phyloP scores from a whole-genome alignment of 2,113 vertebrate genomes.

The Tupaia tana region DNA sequence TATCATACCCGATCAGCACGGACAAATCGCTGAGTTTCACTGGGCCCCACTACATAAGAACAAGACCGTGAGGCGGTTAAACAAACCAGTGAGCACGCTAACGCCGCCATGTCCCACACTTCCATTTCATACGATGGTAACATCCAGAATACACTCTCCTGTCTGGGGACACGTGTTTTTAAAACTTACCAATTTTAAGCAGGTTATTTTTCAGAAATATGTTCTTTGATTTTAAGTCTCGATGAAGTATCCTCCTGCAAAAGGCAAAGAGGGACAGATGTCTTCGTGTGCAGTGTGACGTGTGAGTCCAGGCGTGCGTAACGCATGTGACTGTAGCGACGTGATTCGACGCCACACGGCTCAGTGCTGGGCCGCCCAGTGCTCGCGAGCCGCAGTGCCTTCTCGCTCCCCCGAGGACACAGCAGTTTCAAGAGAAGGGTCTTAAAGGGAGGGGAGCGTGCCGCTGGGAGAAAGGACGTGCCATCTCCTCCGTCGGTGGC shows the following conservation, averaged over 20 bases:
- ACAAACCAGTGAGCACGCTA: constrained; percentile 42
- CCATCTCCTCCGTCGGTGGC: not conserved
- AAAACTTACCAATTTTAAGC: constrained; percentile 92
- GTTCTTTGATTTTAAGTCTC: constrained; percentile 94
- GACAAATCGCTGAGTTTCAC: constrained; percentile 12
- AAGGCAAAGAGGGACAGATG: constrained; percentile 70
- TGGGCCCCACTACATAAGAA: not conserved
- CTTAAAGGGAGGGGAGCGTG: not conserved
- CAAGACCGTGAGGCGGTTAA: not conserved
- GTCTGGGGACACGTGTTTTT: not conserved
- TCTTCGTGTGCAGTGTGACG: constrained; percentile 33
- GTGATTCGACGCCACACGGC: too few relatives aligned
- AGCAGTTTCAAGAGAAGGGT: not conserved
- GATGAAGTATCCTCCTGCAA: constrained; percentile 91
- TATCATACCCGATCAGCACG: constrained; percentile 23
- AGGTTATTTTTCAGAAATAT: constrained; percentile 93
- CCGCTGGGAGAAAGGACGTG: not conserved
- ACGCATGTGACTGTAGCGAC: not conserved
- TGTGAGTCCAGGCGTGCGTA: not conserved
- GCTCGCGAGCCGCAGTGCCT: constrained; percentile 43
- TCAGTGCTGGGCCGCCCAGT: not conserved
- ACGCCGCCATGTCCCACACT: not conserved
- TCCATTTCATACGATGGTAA: constrained; percentile 22
- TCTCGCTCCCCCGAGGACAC: constrained; percentile 3
- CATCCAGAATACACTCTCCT: not conserved